Percentiles rank a stretch among this genome's conserved stretches.
phyloP scores from a whole-genome alignment of 2,888 invertebrate species.

The Sarcophaga variegata region DNA sequence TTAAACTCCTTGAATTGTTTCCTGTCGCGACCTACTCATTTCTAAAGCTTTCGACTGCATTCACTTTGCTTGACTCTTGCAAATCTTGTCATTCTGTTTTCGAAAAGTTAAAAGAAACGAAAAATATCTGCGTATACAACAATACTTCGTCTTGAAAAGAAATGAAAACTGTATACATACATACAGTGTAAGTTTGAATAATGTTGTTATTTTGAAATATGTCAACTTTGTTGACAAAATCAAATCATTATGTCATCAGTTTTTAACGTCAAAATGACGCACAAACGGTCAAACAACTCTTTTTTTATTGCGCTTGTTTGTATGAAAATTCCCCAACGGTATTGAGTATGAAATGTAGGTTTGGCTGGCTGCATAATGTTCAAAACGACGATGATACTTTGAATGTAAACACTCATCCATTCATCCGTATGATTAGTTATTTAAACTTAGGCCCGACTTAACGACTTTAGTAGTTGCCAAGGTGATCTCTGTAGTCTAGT shows the following conservation, averaged over 20 bases:
- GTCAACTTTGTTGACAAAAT: conserved; percentile 67
- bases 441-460: neutral
- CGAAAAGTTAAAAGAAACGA: too few relatives aligned
- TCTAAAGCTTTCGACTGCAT: too few relatives aligned
- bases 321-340: conserved; percentile 38
- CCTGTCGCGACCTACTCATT: too few relatives aligned
- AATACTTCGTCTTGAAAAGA: too few relatives aligned
- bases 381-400: conserved; percentile 39
- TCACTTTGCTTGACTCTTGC: too few relatives aligned
- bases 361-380: conserved; percentile 1
- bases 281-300: conserved; percentile 38
- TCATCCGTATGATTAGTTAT: conserved; percentile 1
- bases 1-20: too few relatives aligned
- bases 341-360: conserved; percentile 14
- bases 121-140: too few relatives aligned
- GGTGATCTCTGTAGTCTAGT: too few relatives aligned
- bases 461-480: neutral
- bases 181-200: conserved; percentile 31
- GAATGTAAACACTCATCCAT: conserved; percentile 26
- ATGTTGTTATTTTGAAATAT: conserved; percentile 63
- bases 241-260: conserved; percentile 68
- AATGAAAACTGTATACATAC: too few relatives aligned
- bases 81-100: too few relatives aligned
- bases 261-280: conserved; percentile 68
- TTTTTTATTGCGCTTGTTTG: neutral